Evolutionary conservation across 2,888 invertebrate genomes (phyloP), one percentile per base, ranked within the genome.

Genomic region (Creontiades dilutus): DNA sequence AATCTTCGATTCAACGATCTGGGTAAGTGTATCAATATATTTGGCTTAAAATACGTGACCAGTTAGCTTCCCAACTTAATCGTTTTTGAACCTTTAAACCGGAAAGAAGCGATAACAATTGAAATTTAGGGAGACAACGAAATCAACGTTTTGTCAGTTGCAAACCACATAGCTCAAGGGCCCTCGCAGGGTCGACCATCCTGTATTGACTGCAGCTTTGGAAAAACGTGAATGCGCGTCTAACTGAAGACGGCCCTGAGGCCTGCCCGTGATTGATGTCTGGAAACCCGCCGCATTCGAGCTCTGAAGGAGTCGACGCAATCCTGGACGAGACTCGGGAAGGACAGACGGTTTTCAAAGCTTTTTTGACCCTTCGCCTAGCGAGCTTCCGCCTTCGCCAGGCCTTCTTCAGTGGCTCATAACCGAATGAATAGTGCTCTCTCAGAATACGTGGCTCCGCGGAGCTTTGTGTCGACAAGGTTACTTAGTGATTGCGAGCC

Each of bases 271-370:
- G 57, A 57, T 57, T 57, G 57, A 57, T 57, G 57, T 16, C n/a
- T 16, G 57, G 57, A n/a, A 57, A 16, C n/a, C 57, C 57, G 14
- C 57, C 57, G 57, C n/a, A 57, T 57, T 57, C n/a, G 57, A 57
- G 57, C 19, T 37, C 19, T 57, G 57, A 57, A 57, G 57, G 57
- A 57, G 57, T 57, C 57, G 57, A 57, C 57, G 57, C 57, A 57
- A 57, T 57, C 14, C 57, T 57, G 57, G 57, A 57, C 57, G 57
- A 57, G 57, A n/a, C 57, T n/a, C 0, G 57, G 57, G 57, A 57
- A 57, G 57, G 57, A 57, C 57, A n/a, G 57, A 16, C 57, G n/a
- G 57, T 57, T 57, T 57, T n/a, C 57, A 57, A 57, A 57, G 57
- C n/a, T 57, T 57, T 57, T 57, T n/a, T 57, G 57, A 57, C 57